Conservation (phyloP, 2,888 invertebrate genomes). For the Noctuana brunneofusca region DNA sequence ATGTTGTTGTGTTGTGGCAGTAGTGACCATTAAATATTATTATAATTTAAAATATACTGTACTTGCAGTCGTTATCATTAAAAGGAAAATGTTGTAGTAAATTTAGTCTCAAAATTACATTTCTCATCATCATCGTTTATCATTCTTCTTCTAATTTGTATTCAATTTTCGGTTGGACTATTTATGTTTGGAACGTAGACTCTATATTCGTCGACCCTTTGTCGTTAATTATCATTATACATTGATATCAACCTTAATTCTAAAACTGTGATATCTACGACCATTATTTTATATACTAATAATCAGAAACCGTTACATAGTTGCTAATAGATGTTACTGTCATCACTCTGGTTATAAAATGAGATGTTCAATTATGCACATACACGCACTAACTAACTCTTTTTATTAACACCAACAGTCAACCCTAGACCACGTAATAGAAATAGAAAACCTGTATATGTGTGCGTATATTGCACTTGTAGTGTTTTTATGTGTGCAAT, state of each 20-base stretch:
- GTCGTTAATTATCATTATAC: no score
- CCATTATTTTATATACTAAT: not conserved
- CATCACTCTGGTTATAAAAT: slow-evolving; percentile 4
- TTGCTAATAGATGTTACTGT: slow-evolving; percentile 1
- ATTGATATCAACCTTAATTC: not conserved
- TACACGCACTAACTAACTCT: slow-evolving; percentile 45
- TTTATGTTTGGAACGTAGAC: no score
- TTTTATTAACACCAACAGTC: slow-evolving; percentile 60
- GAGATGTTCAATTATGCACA: slow-evolving; percentile 14
- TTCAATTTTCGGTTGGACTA: no score
- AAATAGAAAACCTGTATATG: slow-evolving; percentile 73
- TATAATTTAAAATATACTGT: no score
- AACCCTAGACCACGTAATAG: slow-evolving; percentile 72
- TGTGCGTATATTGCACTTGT: slow-evolving; percentile 76
- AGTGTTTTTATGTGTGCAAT: slow-evolving; percentile 76
- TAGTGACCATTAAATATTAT: no score
- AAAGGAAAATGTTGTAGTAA: no score
- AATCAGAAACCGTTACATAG: not conserved
- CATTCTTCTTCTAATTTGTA: no score
- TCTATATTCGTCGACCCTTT: no score
- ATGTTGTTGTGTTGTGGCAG: no score
- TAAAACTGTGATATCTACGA: not conserved
- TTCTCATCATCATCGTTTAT: no score
- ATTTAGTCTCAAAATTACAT: no score
- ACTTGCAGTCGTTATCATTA: no score